A percentile compares a stretch with the other conserved stretches of the same genome.
Evolutionary conservation across 2,888 invertebrate genomes (phyloP).

Genomic region (Pediacus dermestoides): DNA sequence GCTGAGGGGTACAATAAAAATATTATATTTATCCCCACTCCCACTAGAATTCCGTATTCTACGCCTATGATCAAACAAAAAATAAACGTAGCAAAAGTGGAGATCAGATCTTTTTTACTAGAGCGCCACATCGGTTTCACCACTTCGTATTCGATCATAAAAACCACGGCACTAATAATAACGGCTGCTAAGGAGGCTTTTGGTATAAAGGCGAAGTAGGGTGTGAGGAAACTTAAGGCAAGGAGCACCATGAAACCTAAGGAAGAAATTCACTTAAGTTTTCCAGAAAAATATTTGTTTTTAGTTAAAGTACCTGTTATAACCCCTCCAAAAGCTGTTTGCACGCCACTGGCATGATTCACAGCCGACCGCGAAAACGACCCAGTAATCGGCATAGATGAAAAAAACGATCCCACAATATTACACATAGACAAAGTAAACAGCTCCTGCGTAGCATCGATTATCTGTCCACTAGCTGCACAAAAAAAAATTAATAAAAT

Average conservation of each 20-base stretch:
- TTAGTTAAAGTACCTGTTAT: conserved; percentile 66
- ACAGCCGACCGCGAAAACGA: conserved; percentile 89
- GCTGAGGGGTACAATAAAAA: conserved; percentile 79
- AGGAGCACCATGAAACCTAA: conserved; percentile 75
- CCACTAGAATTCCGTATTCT: conserved; percentile 80
- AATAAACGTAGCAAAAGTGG: conserved; percentile 79
- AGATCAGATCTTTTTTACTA: conserved; percentile 73
- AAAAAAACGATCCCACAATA: conserved; percentile 81
- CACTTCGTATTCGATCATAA: conserved; percentile 90
- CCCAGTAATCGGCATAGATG: conserved; percentile 87
- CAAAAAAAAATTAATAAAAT: conserved; percentile 23
- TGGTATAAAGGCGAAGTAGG: conserved; percentile 86
- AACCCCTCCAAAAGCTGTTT: conserved; percentile 82
- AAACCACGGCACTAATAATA: conserved; percentile 91
- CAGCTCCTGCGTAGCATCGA: conserved; percentile 88
- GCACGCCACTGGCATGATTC: conserved; percentile 91
- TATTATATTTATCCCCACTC: conserved; percentile 74
- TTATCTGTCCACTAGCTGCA: conserved; percentile 69
- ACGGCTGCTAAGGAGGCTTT: conserved; percentile 88
- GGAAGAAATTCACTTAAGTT: conserved; percentile 2
- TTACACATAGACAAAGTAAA: conserved; percentile 82
- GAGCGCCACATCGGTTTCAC: conserved; percentile 84
- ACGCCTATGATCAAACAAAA: conserved; percentile 78
- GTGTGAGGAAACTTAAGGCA: conserved; percentile 81
- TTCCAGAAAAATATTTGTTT: not conserved